Evolutionary conservation across 2,113 vertebrate genomes (phyloP).

Genomic region (Siniperca chuatsi): DNA sequence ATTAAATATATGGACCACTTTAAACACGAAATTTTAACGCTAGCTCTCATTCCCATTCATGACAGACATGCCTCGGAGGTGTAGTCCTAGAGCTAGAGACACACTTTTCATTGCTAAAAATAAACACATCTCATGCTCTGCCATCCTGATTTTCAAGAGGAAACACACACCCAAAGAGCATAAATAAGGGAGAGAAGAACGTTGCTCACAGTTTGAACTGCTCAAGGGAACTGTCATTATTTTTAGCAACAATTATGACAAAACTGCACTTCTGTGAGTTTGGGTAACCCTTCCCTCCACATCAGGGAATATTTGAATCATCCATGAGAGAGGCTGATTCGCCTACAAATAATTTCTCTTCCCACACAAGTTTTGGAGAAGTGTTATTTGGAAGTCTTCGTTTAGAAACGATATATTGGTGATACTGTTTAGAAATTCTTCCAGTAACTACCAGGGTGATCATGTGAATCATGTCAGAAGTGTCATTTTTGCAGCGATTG

Average conservation of each 20-base stretch:
- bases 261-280: slow-evolving; percentile 30
- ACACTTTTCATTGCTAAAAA: slow-evolving; percentile 60
- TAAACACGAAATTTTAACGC: slow-evolving; percentile 15
- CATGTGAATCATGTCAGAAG: not conserved
- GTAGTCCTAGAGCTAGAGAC: slow-evolving; percentile 37
- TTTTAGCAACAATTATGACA: slow-evolving; percentile 55
- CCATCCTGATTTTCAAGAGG: slow-evolving; percentile 25
- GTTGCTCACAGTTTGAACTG: slow-evolving; percentile 48
- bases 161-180: slow-evolving; percentile 22
- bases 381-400: slow-evolving; percentile 20
- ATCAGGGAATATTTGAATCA: slow-evolving; percentile 50
- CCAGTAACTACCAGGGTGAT: not conserved
- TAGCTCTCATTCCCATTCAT: slow-evolving; percentile 21
- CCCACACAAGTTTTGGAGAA: slow-evolving; percentile 27
- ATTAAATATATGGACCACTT: slow-evolving; percentile 23
- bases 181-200: slow-evolving; percentile 33
- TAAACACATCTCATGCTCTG: slow-evolving; percentile 43
- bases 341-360: slow-evolving; percentile 25
- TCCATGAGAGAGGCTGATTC: slow-evolving; percentile 21
- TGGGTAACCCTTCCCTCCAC: not conserved
- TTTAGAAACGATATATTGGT: slow-evolving; percentile 44
- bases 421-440: slow-evolving; percentile 26
- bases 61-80: slow-evolving; percentile 43
- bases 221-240: slow-evolving; percentile 54
- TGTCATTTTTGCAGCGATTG: not conserved